Percentiles rank a stretch among this genome's conserved stretches.
These are phyloP conservation scores for Orgyia antiqua DNA, from an alignment of 2,888 invertebrate species.

Conservation along the genomic window DNA sequence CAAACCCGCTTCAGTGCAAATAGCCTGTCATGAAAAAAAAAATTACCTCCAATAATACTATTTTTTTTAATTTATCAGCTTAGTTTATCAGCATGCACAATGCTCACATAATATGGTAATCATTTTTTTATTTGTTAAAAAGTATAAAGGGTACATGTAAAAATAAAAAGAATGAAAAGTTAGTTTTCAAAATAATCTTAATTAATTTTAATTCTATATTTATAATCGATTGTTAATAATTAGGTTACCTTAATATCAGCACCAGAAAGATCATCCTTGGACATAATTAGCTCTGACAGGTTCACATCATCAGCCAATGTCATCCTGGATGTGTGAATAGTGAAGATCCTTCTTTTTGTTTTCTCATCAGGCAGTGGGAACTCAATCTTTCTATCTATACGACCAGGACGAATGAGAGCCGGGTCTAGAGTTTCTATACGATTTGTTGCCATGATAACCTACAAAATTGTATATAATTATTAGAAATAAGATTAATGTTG, in stretches of 20 bases:
- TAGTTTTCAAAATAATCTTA: too few species aligned
- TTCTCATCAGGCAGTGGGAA: conserved; percentile 99
- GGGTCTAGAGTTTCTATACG: conserved; percentile 99
- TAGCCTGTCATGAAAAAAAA: conserved; percentile 82
- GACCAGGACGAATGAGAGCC: conserved; percentile 97
- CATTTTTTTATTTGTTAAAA: too few species aligned
- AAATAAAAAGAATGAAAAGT: too few species aligned
- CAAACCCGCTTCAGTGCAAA: conserved; percentile 99
- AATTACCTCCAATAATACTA: background rate
- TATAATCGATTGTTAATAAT: too few species aligned
- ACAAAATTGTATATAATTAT: too few species aligned
- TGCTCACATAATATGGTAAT: background rate
- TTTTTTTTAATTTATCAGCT: background rate
- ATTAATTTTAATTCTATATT: too few species aligned
- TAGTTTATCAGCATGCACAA: background rate
- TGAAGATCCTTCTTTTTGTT: conserved; percentile 97
- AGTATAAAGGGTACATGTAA: too few species aligned
- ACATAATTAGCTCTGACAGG: conserved; percentile 97
- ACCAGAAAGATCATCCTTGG: conserved; percentile 99
- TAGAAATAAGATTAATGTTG: too few species aligned
- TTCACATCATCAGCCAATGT: conserved; percentile 98
- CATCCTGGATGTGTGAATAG: conserved; percentile 99
- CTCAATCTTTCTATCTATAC: conserved; percentile 99
- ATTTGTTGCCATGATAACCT: conserved; percentile 98
- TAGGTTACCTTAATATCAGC: conserved; percentile 95